Percentiles rank a stretch among this genome's conserved stretches.
Evolutionary conservation across 2,113 vertebrate species (phyloP).

Genomic region (Lophura nycthemera): DNA sequence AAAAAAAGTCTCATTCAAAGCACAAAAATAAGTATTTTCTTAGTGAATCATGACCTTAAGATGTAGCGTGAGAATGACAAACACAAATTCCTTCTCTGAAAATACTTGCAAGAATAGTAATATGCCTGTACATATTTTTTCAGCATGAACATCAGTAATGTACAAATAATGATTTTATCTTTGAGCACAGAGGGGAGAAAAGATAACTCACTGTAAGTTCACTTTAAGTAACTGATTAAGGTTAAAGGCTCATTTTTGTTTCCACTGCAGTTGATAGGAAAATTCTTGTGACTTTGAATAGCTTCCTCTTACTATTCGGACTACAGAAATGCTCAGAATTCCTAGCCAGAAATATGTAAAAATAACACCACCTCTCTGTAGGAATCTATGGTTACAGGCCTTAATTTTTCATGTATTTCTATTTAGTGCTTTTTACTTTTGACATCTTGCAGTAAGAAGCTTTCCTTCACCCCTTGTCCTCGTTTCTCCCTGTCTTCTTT

Average conservation of each 20-base stretch:
- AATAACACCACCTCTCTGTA: background rate
- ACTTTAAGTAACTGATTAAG: background rate
- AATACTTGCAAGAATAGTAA: background rate
- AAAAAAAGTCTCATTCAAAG: background rate
- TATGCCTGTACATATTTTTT: background rate
- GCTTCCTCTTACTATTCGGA: background rate
- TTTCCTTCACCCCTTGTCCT: background rate
- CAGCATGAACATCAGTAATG: background rate
- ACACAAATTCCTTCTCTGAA: background rate
- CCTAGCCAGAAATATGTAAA: background rate
- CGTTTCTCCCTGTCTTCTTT: background rate
- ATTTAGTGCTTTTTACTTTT: background rate
- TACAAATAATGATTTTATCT: background rate
- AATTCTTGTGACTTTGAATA: conserved; percentile 1
- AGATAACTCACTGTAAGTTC: background rate
- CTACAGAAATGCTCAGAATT: background rate
- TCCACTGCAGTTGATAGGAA: background rate
- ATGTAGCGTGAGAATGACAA: background rate
- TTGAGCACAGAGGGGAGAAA: background rate
- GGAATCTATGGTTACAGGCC: background rate
- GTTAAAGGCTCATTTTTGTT: background rate
- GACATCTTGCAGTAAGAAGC: background rate
- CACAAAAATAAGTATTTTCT: conserved; percentile 1
- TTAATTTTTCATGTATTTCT: background rate
- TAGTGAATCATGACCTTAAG: background rate